These are phyloP conservation scores for Gouania willdenowi DNA, from an alignment of 2,797 vertebrate species.

Conservation along the genomic window DNA sequence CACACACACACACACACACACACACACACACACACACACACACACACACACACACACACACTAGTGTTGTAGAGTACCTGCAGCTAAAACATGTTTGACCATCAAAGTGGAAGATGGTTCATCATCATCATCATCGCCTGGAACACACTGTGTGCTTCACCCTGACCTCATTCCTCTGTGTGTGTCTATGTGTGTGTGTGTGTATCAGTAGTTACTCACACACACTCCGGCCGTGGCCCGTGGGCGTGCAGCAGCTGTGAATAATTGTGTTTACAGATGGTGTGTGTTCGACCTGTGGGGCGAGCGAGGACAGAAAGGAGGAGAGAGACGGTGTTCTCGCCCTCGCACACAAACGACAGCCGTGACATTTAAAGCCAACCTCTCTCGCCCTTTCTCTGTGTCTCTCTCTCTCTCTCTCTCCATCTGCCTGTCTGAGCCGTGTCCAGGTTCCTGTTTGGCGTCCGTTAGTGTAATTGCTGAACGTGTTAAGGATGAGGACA, in stretches of 20 bases:
- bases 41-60: background rate
- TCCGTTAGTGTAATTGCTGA: conserved; percentile 32
- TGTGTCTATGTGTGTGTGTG: conserved; percentile 24
- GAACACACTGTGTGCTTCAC: conserved; percentile 15
- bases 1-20: conserved; percentile 4
- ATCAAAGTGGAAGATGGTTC: conserved; percentile 57
- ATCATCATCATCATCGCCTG: conserved; percentile 17
- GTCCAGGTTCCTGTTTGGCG: conserved; percentile 25
- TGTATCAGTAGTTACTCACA: conserved; percentile 39
- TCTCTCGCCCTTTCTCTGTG: background rate
- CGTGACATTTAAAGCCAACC: conserved; percentile 31
- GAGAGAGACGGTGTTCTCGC: background rate
- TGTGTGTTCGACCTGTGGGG: conserved; percentile 58
- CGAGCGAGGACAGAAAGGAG: conserved; percentile 9
- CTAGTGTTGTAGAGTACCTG: conserved; percentile 48
- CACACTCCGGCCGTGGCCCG: conserved; percentile 36
- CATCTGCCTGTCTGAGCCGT: background rate
- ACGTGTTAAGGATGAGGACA: conserved; percentile 49
- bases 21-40: background rate
- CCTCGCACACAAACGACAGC: conserved; percentile 19
- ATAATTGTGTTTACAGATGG: conserved; percentile 73
- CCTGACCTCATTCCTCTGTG: conserved; percentile 58
- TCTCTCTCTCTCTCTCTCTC: background rate
- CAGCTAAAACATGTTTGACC: conserved; percentile 55
- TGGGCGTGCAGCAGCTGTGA: conserved; percentile 58